Base-by-base conservation (phyloP, 2,888 invertebrate species). In the Pseudococcus viburni region DNA sequence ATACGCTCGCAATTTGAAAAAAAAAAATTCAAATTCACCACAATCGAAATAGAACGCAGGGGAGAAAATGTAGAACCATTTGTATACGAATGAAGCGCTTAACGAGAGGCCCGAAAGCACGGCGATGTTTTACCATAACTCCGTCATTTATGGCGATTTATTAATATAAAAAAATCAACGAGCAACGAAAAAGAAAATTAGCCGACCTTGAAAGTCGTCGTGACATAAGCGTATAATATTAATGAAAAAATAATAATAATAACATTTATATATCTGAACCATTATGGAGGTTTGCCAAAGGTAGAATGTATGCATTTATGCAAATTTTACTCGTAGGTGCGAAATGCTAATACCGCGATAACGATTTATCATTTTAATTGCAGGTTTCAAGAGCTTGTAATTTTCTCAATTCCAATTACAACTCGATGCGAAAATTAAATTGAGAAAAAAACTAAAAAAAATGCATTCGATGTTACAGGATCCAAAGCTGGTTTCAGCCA, bases 141-240 rank as follows among this genome's bases (percentile, higher is more conserved):
- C 48, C 15, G 48, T 51, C 48, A 15, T 51, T 51, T 51, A 51
- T 51, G 59, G 7, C 59, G 59, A 59, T 59, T 59, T 59, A 59
- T 59, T 59, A 59, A 59, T n/a, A 59, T n/a, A 59, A 80, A 73
- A 73, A 73, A 73, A 26, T 73, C 73, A 73, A 73, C 42, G 26
- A 51, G 15, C 42, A 5, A n/a, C 80, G 9, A 80, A 42, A 59
- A 83, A 83, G 46, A 83, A 83, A 83, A 83, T 83, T 42, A 22
- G 8, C 12, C 15, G 46, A 83, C 80, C 80, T 83, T 83, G 46
- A 83, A 46, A 9, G 15, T 26, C 12, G 33, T 83, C 15, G 17
- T 83, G 80, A 83, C 80, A 83, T 83, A 19, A 83, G 80, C 80
- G 80, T 19, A 83, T 83, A 46, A 83, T 46, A 83, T 83, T 83